Evolutionary conservation across 2,113 vertebrate genomes (phyloP), one percentile per base, ranked within the genome.

Genomic region (Saccopteryx leptura): DNA sequence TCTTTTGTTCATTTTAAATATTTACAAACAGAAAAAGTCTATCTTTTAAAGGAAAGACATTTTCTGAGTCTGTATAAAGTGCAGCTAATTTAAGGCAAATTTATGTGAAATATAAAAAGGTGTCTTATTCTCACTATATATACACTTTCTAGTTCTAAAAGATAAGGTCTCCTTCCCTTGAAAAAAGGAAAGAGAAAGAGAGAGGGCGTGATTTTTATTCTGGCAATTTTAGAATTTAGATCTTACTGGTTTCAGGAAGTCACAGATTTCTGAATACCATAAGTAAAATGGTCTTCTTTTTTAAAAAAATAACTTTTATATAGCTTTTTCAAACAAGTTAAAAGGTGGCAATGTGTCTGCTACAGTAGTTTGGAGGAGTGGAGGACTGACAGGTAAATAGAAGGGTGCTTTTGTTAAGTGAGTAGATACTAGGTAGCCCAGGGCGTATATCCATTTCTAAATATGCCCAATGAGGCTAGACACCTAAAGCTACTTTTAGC

Each of bases 11-110:
- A 86, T 96, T 97, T 98, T 97, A 98, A 98, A 97, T 98, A 99
- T 98, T 98, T 98, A 98, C 98, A 99, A 97, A 97, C 96, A 98
- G 98, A 98, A 98, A 97, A 75, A 96, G 96, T 93, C 97, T 82
- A 97, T 97, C 98, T 98, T 97, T 91, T 94, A 96, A 98, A 98
- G 97, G 97, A 94, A 93, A 97, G 98, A 98, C 97, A 97, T 97
- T 97, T 97, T 98, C 97, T 97, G 96, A 97, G 97, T 98, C 96
- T 97, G 96, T 98, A 96, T 99, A 99, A 99, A 99, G 98, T 99
- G 99, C 99, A 98, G 97, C 97, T 98, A 98, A 98, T 98, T 99
- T 99, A 99, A 99, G 99, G 99, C 98, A 99, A 98, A 98, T 98
- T 98, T 98, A 97, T 98, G 97, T 98, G 97, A 99, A 98, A 98